phyloP scores from a whole-genome alignment of 1,140 invertebrate genomes.

The Onthophagus taurus region DNA sequence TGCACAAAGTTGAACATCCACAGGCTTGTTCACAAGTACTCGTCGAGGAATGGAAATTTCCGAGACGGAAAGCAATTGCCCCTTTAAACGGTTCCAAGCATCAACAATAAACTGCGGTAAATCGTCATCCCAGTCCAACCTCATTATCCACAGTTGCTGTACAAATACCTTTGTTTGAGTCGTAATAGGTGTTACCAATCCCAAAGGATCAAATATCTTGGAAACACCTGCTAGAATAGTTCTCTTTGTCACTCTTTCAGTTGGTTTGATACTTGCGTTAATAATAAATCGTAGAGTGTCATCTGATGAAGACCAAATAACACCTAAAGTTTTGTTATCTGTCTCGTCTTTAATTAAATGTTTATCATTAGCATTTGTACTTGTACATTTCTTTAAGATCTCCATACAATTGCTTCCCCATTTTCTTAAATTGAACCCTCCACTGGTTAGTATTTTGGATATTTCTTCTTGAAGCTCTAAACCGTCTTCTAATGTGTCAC shows the following conservation, averaged over 20 bases:
- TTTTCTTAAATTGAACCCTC: constrained; percentile 7
- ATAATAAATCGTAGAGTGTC: constrained; percentile 2
- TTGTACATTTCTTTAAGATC: background rate
- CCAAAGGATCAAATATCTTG: constrained; percentile 13
- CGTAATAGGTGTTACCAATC: constrained; percentile 6
- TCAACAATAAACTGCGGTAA: constrained; percentile 8
- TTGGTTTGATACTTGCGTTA: background rate
- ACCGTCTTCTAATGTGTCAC: constrained; percentile 22
- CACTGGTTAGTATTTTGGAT: background rate
- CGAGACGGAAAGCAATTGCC: constrained; percentile 15
- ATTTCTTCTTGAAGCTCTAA: constrained; percentile 22
- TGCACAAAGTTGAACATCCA: constrained; percentile 22
- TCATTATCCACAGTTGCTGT: constrained; percentile 11
- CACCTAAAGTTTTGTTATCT: constrained; percentile 8
- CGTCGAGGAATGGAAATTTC: constrained; percentile 14
- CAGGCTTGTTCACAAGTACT: background rate
- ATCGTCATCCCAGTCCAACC: constrained; percentile 5
- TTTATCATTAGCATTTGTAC: constrained; percentile 19
- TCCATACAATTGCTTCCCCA: background rate
- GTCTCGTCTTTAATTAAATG: constrained; percentile 2
- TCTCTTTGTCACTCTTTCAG: constrained; percentile 9
- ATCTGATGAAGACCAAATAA: background rate
- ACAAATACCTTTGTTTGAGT: constrained; percentile 10
- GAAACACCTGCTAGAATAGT: constrained; percentile 6
- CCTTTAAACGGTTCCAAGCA: constrained; percentile 20